Conservation (phyloP, 2,113 vertebrate genomes). For the Misgurnus mizolepis region DNA sequence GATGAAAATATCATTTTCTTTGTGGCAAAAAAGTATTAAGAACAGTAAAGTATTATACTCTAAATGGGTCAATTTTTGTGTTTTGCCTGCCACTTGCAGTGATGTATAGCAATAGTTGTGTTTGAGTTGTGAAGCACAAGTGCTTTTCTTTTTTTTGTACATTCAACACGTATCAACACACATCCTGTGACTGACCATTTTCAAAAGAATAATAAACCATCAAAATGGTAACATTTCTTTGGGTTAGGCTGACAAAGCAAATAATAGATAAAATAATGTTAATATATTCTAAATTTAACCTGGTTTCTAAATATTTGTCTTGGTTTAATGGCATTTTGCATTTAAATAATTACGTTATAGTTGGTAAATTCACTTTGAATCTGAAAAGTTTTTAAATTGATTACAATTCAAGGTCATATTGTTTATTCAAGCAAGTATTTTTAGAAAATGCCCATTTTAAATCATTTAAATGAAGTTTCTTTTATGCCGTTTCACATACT, state of each 20-base stretch:
- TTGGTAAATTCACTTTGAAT: no score
- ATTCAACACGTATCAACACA: not conserved
- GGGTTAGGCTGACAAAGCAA: no score
- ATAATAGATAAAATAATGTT: no score
- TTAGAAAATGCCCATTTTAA: not conserved
- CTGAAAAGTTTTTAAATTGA: no score
- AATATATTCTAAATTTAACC: no score
- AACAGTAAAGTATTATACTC: conserved; percentile 44
- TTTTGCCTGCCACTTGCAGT: not conserved
- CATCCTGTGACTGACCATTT: not conserved
- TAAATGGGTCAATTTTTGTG: conserved; percentile 5
- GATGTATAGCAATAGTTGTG: conserved; percentile 2
- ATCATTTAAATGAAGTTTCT: not conserved
- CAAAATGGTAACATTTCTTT: no score
- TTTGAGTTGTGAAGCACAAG: not conserved
- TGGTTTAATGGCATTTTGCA: no score
- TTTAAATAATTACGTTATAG: no score
- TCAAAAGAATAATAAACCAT: no score
- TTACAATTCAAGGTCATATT: not conserved
- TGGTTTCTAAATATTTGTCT: no score
- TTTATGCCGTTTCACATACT: not conserved
- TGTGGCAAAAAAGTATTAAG: conserved; percentile 33
- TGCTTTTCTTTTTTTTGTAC: not conserved
- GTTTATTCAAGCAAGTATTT: not conserved
- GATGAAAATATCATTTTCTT: not conserved